Conservation (phyloP, 2,797 vertebrate genomes). For the Odontamblyopus rebecca region DNA sequence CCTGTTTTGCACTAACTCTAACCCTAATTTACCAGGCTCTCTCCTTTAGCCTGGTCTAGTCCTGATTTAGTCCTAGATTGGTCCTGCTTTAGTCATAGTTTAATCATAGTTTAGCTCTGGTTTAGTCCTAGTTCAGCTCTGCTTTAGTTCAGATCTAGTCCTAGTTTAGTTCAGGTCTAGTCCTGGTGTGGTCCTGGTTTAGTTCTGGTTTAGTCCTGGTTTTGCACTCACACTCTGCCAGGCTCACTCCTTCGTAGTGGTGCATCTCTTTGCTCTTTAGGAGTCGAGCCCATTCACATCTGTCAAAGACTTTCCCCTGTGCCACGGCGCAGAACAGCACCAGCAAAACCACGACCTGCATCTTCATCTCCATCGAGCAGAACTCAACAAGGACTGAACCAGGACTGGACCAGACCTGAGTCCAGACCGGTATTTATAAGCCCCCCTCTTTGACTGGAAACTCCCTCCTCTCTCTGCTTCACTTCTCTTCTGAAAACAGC, state of each 20-base stretch:
- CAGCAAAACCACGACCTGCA: background rate
- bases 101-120: background rate
- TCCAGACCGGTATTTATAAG: background rate
- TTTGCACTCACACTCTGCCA: background rate
- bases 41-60: background rate
- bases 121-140: background rate
- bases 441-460: background rate
- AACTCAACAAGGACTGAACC: background rate
- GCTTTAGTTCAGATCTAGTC: background rate
- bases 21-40: background rate
- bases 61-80: too few relatives aligned
- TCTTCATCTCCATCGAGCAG: background rate
- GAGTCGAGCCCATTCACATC: background rate
- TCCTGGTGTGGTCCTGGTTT: too few relatives aligned
- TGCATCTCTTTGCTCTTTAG: background rate
- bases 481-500: background rate
- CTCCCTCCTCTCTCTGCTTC: background rate
- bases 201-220: background rate
- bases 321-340: background rate
- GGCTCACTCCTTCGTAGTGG: background rate
- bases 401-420: background rate
- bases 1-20: background rate
- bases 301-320: background rate
- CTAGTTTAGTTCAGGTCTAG: too few relatives aligned
- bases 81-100: too few relatives aligned